phyloP scores from a whole-genome alignment of 2,888 invertebrate species.

The Vesta saturnalis region DNA sequence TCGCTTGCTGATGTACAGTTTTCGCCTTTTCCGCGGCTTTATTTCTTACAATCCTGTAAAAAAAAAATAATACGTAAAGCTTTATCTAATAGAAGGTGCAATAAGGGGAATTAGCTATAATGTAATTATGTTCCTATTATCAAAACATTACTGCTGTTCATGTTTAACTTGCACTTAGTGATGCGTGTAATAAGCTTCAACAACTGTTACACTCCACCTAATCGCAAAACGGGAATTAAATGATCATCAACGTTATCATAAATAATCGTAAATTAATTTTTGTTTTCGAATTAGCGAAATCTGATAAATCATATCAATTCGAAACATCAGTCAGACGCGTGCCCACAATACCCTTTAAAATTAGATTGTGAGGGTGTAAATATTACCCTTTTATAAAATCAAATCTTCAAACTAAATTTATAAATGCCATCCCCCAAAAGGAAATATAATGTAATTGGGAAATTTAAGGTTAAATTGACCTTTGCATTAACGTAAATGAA shows the following conservation, averaged over 20 bases:
- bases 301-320: conserved; percentile 41
- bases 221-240: conserved; percentile 31
- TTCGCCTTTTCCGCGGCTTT: conserved; percentile 98
- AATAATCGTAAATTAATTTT: conserved; percentile 4
- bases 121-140: conserved; percentile 34
- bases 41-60: conserved; percentile 91
- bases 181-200: conserved; percentile 57
- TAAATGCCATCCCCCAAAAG: not conserved
- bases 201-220: conserved; percentile 48
- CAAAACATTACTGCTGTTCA: conserved; percentile 49
- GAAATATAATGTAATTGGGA: too few relatives aligned
- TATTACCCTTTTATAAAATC: not conserved
- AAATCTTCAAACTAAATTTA: not conserved
- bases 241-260: conserved; percentile 1
- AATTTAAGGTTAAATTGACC: too few relatives aligned
- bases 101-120: conserved; percentile 29
- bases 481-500: too few relatives aligned
- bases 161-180: conserved; percentile 59
- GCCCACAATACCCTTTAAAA: conserved; percentile 21
- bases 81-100: not conserved
- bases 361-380: not conserved
- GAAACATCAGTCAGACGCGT: conserved; percentile 45
- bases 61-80: conserved; percentile 26
- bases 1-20: conserved; percentile 80
- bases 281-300: conserved; percentile 14